phyloP scores from a whole-genome alignment of 2,888 invertebrate species.

The Coleophora flavipennella region DNA sequence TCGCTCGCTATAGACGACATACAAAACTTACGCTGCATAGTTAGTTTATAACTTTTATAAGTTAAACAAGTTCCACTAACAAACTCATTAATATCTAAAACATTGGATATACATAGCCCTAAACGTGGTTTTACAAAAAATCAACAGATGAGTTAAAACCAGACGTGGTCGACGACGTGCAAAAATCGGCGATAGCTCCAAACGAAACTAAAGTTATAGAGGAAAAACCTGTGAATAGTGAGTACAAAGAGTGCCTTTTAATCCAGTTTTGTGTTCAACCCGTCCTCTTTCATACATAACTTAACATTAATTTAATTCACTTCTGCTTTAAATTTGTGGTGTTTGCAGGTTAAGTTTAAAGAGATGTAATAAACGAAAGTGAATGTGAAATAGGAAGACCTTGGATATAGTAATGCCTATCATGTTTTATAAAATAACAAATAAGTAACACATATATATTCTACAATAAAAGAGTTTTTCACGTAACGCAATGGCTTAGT shows the following conservation, averaged over 20 bases:
- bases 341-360: conserved; percentile 26
- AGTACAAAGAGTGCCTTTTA: conserved; percentile 47
- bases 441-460: too few species aligned
- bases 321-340: conserved; percentile 38
- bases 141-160: conserved; percentile 63
- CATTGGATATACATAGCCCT: too few species aligned
- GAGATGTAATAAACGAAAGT: conserved; percentile 27
- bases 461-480: too few species aligned
- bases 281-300: conserved; percentile 27
- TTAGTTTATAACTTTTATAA: too few species aligned
- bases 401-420: too few species aligned
- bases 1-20: not conserved
- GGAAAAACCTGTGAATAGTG: conserved; percentile 61
- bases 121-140: conserved; percentile 50
- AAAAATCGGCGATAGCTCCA: conserved; percentile 52
- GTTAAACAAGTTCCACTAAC: too few species aligned
- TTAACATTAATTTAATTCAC: conserved; percentile 26
- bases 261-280: conserved; percentile 35
- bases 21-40: conserved; percentile 2
- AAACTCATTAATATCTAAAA: too few species aligned
- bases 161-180: conserved; percentile 54
- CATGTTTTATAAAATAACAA: too few species aligned
- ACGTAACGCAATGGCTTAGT: too few species aligned
- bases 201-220: conserved; percentile 52
- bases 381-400: conserved; percentile 23